Evolutionary conservation across 2,888 invertebrate species (phyloP).

Genomic region (Seira sanloemensis): DNA sequence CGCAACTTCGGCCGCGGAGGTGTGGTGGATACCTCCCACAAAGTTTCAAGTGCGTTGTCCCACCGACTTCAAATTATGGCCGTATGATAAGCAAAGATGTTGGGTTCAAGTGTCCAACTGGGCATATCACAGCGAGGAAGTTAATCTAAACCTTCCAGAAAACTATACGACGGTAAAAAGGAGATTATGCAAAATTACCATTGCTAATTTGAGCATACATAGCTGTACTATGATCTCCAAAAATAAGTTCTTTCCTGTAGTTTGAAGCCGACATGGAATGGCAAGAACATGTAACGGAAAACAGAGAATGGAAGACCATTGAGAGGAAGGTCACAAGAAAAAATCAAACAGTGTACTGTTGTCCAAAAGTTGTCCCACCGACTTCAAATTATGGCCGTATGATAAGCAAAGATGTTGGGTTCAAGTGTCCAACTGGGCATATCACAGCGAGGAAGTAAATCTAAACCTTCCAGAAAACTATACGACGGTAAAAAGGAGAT

Average conservation of each 20-base stretch:
- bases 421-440: constrained; percentile 43
- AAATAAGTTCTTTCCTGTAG: no score
- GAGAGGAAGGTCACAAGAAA: constrained; percentile 1
- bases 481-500: constrained; percentile 36
- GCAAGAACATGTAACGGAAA: constrained; percentile 24
- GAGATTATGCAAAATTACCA: no score
- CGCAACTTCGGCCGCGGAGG: background rate
- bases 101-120: constrained; percentile 36
- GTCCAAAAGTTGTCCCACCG: constrained; percentile 37
- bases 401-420: constrained; percentile 51
- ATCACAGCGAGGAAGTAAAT: constrained; percentile 36
- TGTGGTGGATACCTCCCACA: constrained; percentile 58
- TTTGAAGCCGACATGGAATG: no score
- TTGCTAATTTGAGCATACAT: no score
- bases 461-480: constrained; percentile 12
- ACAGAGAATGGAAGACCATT: constrained; percentile 52
- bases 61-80: constrained; percentile 51
- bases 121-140: constrained; percentile 40
- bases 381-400: constrained; percentile 61
- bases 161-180: constrained; percentile 38
- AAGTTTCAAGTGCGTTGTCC: constrained; percentile 52
- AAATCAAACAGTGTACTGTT: background rate
- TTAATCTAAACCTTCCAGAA: constrained; percentile 11
- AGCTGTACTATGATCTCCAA: no score
- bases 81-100: constrained; percentile 59